Evolutionary conservation across 2,113 vertebrate species (phyloP), one percentile per base, ranked within the genome.

Genomic region (Poeciliopsis occidentalis): DNA sequence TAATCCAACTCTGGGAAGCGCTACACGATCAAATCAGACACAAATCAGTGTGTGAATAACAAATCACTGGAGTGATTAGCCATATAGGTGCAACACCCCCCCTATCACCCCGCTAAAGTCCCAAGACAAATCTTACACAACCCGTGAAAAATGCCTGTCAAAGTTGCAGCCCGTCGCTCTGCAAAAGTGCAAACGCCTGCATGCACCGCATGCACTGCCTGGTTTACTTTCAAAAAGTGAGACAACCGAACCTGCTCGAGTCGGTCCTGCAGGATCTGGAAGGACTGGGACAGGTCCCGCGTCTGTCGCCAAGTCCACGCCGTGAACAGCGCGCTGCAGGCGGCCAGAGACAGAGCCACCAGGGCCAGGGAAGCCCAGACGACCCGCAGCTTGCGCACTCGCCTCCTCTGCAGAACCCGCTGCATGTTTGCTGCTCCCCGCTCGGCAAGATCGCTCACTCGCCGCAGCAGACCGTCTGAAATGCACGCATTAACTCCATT

Each of bases 301-400:
- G 94, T 95, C 83, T 95, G 94, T 63, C 93, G 80, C 95, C 93
- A 94, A 26, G 95, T 95, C 94, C 95, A 95, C 73, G 92, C 93
- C 81, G 94, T 94, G 34, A 95, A 94, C n/a, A 94, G 74, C 67
- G 93, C 93, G 82, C 95, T 95, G 91, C 92, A 93, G 4, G 92
- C 92, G 72, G 95, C 94, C 81, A 95, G 89, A 62, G 93, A 91
- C 80, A 95, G 84, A 57, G 95, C 95, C 72, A 93, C 82, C 83
- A 93, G 87, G n/a, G 93, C 93, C 87, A 94, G 88, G 41, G 90
- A 91, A 69, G 90, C 92, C 94, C 94, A 95, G 78, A 91, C 87
- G 78, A 93, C 88, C 78, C 93, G 92, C 83, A 94, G 91, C 79
- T 88, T 90, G 83, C 92, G 92, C 81, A 91, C 90, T 82, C 91